Evolutionary conservation across 2,797 vertebrate species (phyloP).

Genomic region (Rachycentron canadum): DNA sequence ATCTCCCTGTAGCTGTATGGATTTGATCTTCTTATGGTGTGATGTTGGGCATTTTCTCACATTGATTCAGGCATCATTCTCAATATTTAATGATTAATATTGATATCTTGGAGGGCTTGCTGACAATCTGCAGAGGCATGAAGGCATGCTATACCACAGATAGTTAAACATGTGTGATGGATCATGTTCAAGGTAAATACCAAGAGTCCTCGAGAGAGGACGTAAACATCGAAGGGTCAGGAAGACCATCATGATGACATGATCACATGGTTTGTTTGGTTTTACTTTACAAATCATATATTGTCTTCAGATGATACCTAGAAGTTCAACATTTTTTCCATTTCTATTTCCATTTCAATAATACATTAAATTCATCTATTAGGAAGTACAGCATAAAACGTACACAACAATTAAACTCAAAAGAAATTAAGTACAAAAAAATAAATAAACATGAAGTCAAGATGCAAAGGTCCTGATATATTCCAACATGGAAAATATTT

Average conservation of each 20-base stretch:
- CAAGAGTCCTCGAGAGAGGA: constrained; percentile 17
- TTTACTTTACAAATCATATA: constrained; percentile 8
- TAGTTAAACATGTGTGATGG: constrained; percentile 12
- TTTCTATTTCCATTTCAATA: neutral
- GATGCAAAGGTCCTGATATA: neutral
- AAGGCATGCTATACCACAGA: neutral
- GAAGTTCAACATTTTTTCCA: neutral
- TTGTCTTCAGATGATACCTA: neutral
- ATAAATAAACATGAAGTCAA: too few relatives aligned
- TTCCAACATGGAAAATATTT: neutral
- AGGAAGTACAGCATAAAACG: neutral
- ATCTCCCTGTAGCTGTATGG: constrained; percentile 34
- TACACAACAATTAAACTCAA: neutral
- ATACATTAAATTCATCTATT: neutral
- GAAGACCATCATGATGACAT: constrained; percentile 42
- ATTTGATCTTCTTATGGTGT: constrained; percentile 28
- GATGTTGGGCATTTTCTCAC: constrained; percentile 30
- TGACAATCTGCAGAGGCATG: constrained; percentile 11
- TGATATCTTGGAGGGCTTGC: constrained; percentile 1
- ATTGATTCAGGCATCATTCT: constrained; percentile 33
- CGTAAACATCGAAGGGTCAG: constrained; percentile 42
- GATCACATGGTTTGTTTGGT: constrained; percentile 12
- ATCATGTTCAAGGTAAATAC: constrained; percentile 61
- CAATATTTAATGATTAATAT: constrained; percentile 47
- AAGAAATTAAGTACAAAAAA: neutral